phyloP scores from a whole-genome alignment of 2,888 invertebrate species.

The Orthosia gothica region DNA sequence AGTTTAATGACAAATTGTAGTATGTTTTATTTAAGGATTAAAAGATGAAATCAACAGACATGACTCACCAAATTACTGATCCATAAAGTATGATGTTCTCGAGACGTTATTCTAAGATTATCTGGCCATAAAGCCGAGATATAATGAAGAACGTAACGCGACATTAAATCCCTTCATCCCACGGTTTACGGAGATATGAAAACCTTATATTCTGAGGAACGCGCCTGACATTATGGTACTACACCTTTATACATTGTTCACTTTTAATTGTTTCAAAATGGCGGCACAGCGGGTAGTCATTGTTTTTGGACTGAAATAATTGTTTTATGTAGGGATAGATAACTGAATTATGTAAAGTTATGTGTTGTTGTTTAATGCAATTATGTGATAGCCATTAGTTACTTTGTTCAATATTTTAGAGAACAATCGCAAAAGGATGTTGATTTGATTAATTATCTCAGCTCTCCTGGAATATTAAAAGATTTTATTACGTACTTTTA shows the following conservation, averaged over 20 bases:
- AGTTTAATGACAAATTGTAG: neutral
- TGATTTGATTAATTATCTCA: neutral
- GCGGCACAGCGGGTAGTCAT: constrained; percentile 15
- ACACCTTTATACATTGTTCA: constrained; percentile 30
- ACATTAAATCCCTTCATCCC: constrained; percentile 30
- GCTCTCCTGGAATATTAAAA: neutral
- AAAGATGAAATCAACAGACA: neutral
- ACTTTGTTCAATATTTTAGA: constrained; percentile 4
- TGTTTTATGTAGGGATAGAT: constrained; percentile 8
- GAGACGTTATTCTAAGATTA: constrained; percentile 44
- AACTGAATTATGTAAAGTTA: constrained; percentile 2
- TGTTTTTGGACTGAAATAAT: constrained; percentile 3
- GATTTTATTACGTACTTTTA: neutral
- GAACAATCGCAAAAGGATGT: too few species aligned
- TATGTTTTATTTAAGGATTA: neutral
- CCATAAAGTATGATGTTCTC: constrained; percentile 1
- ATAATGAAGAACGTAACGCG: constrained; percentile 54
- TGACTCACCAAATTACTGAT: neutral
- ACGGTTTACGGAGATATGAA: constrained; percentile 45
- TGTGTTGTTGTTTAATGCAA: constrained; percentile 16
- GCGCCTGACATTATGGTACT: constrained; percentile 37
- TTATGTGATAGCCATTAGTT: neutral
- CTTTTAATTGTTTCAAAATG: constrained; percentile 35
- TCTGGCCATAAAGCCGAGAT: constrained; percentile 43
- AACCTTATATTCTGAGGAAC: constrained; percentile 9